Conservation (phyloP, 2,113 vertebrate species). For the Pedetes capensis region DNA sequence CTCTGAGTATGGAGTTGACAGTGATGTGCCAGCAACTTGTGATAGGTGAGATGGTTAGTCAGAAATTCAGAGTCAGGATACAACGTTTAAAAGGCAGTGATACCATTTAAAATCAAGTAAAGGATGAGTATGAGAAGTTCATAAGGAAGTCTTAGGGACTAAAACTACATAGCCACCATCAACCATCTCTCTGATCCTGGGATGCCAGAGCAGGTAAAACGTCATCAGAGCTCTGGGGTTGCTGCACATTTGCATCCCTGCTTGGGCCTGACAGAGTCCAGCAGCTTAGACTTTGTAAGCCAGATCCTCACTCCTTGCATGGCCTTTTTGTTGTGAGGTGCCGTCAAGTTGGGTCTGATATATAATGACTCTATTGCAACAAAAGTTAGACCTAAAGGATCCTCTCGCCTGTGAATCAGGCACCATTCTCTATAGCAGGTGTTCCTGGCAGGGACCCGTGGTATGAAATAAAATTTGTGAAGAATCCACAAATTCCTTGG, state of each 20-base stretch:
- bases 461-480: neutral
- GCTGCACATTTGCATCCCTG: neutral
- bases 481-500: neutral
- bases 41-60: neutral
- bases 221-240: neutral
- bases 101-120: neutral
- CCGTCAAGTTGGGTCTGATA: too few species aligned
- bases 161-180: neutral
- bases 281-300: neutral
- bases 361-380: too few species aligned
- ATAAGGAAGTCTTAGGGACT: neutral
- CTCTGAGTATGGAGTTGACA: neutral
- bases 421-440: neutral
- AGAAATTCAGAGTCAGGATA: neutral
- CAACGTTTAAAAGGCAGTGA: neutral
- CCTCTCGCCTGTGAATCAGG: neutral
- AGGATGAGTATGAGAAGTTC: neutral
- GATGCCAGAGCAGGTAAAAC: neutral
- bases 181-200: neutral
- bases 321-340: too few species aligned
- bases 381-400: neutral
- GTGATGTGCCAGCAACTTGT: neutral
- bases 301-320: neutral
- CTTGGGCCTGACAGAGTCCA: neutral
- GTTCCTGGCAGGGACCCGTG: neutral